A percentile compares a stretch with the other conserved stretches of the same genome.
Conservation (phyloP, 2,113 vertebrate genomes). For the Sylvia atricapilla region DNA sequence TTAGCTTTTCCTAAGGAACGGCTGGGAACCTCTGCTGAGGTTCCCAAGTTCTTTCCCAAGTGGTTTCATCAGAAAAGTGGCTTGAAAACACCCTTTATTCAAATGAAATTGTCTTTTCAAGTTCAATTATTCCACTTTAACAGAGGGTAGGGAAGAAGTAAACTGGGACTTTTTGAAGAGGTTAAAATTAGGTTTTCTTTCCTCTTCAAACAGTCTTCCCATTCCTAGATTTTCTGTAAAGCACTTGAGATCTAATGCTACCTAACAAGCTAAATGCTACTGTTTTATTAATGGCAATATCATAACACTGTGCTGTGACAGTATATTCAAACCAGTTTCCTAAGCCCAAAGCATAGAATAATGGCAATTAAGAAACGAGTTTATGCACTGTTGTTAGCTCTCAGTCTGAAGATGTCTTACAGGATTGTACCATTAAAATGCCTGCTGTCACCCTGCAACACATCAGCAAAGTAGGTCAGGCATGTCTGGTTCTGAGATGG, state of each 20-base stretch:
- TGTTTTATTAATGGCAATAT: not conserved
- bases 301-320: not conserved
- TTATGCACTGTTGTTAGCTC: not conserved
- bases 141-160: not conserved
- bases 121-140: not conserved
- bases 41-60: not conserved
- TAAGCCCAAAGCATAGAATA: not conserved
- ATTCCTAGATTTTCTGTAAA: not conserved
- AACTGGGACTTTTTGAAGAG: not conserved
- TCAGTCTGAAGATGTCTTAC: not conserved
- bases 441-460: not conserved
- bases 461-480: not conserved
- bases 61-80: not conserved
- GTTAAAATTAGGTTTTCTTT: not conserved
- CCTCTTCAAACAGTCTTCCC: not conserved
- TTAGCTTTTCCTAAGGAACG: not conserved
- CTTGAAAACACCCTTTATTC: fast-evolving
- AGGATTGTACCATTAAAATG: not conserved
- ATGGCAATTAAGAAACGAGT: not conserved
- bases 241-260: not conserved
- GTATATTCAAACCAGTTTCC: not conserved
- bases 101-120: not conserved
- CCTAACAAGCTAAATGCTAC: not conserved
- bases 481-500: not conserved
- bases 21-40: not conserved